Evolutionary conservation across 2,888 invertebrate genomes (phyloP).

Genomic region (Craniophora ligustri): DNA sequence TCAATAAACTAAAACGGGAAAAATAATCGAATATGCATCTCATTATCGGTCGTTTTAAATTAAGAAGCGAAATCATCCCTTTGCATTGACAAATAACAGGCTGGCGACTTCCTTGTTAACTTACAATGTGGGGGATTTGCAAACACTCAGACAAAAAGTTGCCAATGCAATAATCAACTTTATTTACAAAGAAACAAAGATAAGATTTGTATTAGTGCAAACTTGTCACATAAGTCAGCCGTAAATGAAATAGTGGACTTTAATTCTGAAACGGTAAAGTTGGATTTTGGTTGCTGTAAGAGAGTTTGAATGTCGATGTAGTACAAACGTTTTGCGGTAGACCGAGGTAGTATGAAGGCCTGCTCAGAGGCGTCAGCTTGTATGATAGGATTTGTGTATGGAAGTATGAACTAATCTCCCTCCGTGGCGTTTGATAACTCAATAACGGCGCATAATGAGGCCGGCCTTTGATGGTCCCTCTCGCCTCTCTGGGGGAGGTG

Average conservation of each 20-base stretch:
- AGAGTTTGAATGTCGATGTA: conserved; percentile 51
- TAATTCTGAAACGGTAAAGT: conserved; percentile 12
- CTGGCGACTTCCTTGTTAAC: conserved; percentile 82
- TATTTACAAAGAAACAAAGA: conserved; percentile 29
- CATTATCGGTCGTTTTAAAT: conserved; percentile 84
- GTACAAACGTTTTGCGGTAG: conserved; percentile 75
- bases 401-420: conserved; percentile 88
- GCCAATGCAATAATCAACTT: conserved; percentile 47
- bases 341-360: conserved; percentile 86
- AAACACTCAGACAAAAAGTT: conserved; percentile 46
- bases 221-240: conserved; percentile 9
- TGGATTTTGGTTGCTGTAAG: conserved; percentile 50
- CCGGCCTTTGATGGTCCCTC: conserved; percentile 79
- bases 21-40: conserved; percentile 84
- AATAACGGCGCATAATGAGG: conserved; percentile 86
- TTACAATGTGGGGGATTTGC: conserved; percentile 72
- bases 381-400: conserved; percentile 88
- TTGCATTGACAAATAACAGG: conserved; percentile 84
- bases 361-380: conserved; percentile 88
- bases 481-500: conserved; percentile 71
- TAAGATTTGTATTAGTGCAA: conserved; percentile 35
- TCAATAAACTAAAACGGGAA: conserved; percentile 45
- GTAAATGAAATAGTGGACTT: conserved; percentile 14
- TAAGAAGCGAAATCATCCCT: conserved; percentile 83
- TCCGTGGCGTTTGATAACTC: conserved; percentile 85